These are phyloP conservation scores for Drosophila monieri DNA, from an alignment of 2,888 invertebrate species.

Conservation along the genomic window DNA sequence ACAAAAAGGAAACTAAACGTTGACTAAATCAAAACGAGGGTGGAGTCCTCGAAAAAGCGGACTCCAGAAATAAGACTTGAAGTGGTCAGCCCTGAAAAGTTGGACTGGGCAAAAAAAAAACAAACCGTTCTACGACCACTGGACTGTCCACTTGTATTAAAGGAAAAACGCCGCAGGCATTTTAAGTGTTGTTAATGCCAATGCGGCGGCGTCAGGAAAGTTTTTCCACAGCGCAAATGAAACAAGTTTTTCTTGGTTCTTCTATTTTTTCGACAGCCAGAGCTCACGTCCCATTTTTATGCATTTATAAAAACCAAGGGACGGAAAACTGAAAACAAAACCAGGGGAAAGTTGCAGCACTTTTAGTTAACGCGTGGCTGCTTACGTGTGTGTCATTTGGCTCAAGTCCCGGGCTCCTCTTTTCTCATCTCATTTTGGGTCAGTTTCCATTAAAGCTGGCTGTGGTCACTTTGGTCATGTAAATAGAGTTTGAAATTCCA, in stretches of 20 bases:
- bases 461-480: conserved; percentile 16
- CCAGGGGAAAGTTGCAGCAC: conserved; percentile 52
- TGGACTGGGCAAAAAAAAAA: conserved; percentile 27
- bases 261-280: conserved; percentile 59
- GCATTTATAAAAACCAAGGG: conserved; percentile 58
- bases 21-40: conserved; percentile 70
- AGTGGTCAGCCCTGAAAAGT: conserved; percentile 58
- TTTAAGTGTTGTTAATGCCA: conserved; percentile 76
- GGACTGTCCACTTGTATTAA: conserved; percentile 73
- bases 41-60: conserved; percentile 56
- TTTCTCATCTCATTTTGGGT: conserved; percentile 26
- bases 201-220: conserved; percentile 60
- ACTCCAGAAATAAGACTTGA: conserved; percentile 43
- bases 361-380: conserved; percentile 60
- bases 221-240: conserved; percentile 72
- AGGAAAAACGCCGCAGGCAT: conserved; percentile 75
- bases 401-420: conserved; percentile 32
- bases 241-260: conserved; percentile 61
- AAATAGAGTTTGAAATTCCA: conserved; percentile 15
- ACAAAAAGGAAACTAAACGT: conserved; percentile 58
- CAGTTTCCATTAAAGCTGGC: conserved; percentile 39
- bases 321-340: conserved; percentile 54
- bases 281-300: conserved; percentile 61
- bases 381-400: conserved; percentile 49
- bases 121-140: conserved; percentile 30